phyloP scores from a whole-genome alignment of 1,140 invertebrate genomes.

The Brachionus plicatilis region DNA sequence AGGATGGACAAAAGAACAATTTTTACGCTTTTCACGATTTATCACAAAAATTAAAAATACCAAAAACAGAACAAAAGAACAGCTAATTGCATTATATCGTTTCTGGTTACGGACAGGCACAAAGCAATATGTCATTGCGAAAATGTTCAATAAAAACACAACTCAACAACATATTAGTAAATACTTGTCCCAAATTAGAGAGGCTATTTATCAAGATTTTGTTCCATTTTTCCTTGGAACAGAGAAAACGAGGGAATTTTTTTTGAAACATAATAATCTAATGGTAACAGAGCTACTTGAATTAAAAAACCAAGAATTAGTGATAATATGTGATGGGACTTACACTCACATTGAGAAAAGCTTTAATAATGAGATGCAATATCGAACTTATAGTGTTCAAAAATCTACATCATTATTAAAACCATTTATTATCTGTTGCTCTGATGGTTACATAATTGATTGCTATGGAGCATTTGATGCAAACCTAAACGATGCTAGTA shows the following conservation, averaged over 20 bases:
- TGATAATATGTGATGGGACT: neutral
- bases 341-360: neutral
- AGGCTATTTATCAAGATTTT: slow-evolving; percentile 8
- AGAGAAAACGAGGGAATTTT: neutral
- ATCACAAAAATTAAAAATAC: neutral
- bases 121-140: neutral
- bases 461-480: slow-evolving; percentile 20
- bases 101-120: neutral
- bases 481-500: neutral
- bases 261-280: neutral
- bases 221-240: neutral
- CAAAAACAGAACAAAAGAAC: neutral
- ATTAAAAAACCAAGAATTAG: neutral
- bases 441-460: slow-evolving; percentile 18
- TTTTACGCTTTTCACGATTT: neutral
- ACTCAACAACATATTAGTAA: neutral
- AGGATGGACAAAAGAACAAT: neutral
- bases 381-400: neutral
- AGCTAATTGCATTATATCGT: neutral
- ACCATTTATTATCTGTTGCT: slow-evolving; percentile 1
- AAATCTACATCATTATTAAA: neutral
- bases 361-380: neutral
- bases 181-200: neutral
- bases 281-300: neutral
- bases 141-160: neutral